Percentiles rank a stretch among this genome's conserved stretches.
Conservation (phyloP, 2,797 vertebrate genomes). For the Heteromormyrus szaboi region DNA sequence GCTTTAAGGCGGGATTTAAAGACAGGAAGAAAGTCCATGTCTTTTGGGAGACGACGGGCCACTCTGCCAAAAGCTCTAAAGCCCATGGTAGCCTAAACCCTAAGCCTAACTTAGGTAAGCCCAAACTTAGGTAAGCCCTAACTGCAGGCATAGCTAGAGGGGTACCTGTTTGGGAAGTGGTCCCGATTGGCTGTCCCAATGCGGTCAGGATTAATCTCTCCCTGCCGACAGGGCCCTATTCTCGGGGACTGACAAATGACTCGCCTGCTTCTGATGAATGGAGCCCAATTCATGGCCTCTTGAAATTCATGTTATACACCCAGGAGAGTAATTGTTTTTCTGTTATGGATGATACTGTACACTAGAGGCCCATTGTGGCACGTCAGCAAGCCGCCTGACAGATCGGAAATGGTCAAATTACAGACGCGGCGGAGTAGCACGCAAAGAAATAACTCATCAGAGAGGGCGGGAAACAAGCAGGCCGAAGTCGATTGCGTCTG, state of each 20-base stretch:
- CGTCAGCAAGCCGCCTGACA: constrained; percentile 38
- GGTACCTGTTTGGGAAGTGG: constrained; percentile 26
- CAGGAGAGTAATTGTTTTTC: constrained; percentile 46
- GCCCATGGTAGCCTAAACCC: neutral
- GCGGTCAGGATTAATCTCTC: constrained; percentile 65
- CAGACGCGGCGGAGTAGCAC: neutral
- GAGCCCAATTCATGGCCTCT: constrained; percentile 52
- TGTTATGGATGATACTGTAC: constrained; percentile 46
- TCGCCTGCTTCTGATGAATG: constrained; percentile 49
- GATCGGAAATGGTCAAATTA: constrained; percentile 45
- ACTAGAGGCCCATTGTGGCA: constrained; percentile 36
- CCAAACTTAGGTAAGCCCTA: neutral
- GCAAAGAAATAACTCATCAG: neutral
- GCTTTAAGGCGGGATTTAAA: neutral
- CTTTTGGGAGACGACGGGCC: neutral
- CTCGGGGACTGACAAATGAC: constrained; percentile 60
- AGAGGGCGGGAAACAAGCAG: constrained; percentile 17
- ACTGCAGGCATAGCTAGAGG: constrained; percentile 34
- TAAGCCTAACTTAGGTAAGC: neutral
- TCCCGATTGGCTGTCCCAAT: constrained; percentile 32
- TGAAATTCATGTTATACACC: constrained; percentile 52
- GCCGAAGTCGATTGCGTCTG: neutral
- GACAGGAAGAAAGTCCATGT: neutral
- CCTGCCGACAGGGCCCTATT: constrained; percentile 43
- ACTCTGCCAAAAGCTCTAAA: neutral